Evolutionary conservation across 1,140 invertebrate species (phyloP), one percentile per base, ranked within the genome.

Genomic region (Caenorhabditis briggsae): DNA sequence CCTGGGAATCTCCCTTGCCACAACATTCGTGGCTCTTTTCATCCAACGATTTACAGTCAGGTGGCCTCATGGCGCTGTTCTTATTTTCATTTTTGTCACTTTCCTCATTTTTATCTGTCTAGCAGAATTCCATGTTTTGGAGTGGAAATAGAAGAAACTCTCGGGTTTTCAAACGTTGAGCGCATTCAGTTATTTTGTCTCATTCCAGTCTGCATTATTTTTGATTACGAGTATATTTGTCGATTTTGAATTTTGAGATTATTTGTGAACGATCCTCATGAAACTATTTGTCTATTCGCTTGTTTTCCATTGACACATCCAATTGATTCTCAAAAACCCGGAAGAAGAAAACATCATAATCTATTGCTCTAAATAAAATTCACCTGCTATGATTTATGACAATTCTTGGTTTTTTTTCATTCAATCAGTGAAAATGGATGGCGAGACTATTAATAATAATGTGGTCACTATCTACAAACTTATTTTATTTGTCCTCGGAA

Each of bases 1-100:
- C 65, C 91, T 94, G 8, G 89, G 88, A 8, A 46, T 93, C 23
- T 93, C 92, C 85, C 89, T 94, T 5, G 25, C 94, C 6, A 91
- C 92, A 50, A 92, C 93, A 12, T 87, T 93, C 2, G 55, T 93
- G 5, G 85, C 70, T 11, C 70, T 78, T 9, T 78, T 78, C 46
- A 14, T 78, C 8, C 46, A 78, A 78, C 12, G 46, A 11, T 78
- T 78, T 20, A 50, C 46, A 20, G 70, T 78, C 3, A 12, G 46
- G 0, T 78, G 70, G 70, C 70, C 70, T 23, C 70, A 78, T 53
- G 70, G 46, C 5, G 70, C 53, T 0, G 70, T n/a, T 78, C 70
- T 78, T n/a, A 78, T 78, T n/a, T 78, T 78, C 46, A 78, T 78
- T 53, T 78, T 78, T 53, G 46, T 78, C 43, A 50, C 43, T 53